Evolutionary conservation across 2,888 invertebrate species (phyloP), one percentile per base, ranked within the genome.

Genomic region (Sycophila texana): DNA sequence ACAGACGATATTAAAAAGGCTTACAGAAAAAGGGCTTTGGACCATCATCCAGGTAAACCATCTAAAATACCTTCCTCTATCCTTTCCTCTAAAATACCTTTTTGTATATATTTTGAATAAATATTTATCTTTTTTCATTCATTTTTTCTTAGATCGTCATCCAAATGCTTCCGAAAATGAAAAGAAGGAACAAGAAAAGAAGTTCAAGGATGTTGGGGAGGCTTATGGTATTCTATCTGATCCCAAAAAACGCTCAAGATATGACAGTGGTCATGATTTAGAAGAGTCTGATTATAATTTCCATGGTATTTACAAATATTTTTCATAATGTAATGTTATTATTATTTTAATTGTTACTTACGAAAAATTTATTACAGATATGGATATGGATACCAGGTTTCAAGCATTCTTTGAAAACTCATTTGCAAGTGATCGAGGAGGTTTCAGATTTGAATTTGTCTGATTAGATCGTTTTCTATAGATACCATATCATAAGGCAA

Each of bases 151-250:
- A 94, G 98, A 98, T 92, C 94, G 98, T 58, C 98, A 98, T 91
- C 95, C 97, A 3, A 95, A 94, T 89, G 98, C 97, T 57, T 93
- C 96, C 0, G 95, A 96, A 70, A 93, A 91, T 4, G 96, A 96
- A 90, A 96, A 96, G 84, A 96, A 96, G 86, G 97, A 97, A 83
- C 97, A 98, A 90, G 98, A 99, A 91, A 94, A 95, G 86, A 96
- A 96, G 87, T 98, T 99, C 91, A 98, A 98, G 91, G 98, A 98
- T 91, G 93, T 98, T 22, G 98, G 98, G n/a, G 98, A 98, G 91
- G 98, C 98, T 0, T 98, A 98, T 90, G 95, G 95, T 61, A 93
- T 98, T 79, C 93, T 99, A 82, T 97, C 97, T 26, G 98, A 98
- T 92, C 94, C 95, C 12, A 96, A 96, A 91, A 98, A 98, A 91